Conservation (phyloP, 2,888 invertebrate genomes). For the Frankliniella fusca region DNA sequence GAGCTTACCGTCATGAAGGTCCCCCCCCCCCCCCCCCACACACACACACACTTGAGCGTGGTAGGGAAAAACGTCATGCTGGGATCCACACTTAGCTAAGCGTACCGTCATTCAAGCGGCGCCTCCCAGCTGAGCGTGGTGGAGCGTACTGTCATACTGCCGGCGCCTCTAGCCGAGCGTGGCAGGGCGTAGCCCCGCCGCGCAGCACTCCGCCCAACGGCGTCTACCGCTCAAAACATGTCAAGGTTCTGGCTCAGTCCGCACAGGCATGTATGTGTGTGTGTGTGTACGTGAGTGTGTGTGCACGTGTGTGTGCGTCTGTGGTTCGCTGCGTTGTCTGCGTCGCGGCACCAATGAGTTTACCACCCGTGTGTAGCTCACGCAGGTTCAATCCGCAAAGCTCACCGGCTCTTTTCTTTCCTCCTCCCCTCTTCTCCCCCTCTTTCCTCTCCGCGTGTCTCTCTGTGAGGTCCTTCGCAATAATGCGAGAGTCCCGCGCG, state of each 20-base stretch:
- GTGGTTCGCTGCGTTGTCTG: slow-evolving; percentile 3
- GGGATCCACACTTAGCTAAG: too few species aligned
- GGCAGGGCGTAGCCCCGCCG: background rate
- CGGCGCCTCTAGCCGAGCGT: background rate
- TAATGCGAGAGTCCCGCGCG: too few species aligned
- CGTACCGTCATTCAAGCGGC: too few species aligned
- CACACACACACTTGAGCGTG: too few species aligned
- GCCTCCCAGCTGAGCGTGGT: background rate
- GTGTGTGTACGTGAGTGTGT: background rate
- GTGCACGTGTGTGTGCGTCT: background rate
- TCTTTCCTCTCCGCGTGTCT: too few species aligned
- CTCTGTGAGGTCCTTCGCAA: too few species aligned
- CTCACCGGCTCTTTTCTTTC: background rate
- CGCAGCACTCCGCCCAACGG: background rate
- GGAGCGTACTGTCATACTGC: background rate
- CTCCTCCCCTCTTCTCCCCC: too few species aligned
- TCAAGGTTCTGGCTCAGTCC: slow-evolving; percentile 17
- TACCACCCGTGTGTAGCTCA: background rate
- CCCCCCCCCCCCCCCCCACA: too few species aligned
- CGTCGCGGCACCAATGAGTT: background rate
- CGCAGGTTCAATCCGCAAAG: slow-evolving; percentile 4
- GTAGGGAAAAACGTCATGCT: too few species aligned
- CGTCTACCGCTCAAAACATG: slow-evolving; percentile 22
- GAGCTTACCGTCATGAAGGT: too few species aligned
- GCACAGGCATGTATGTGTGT: background rate